Evolutionary conservation across 1,140 invertebrate genomes (phyloP).

Genomic region (Platorchestia sp.): DNA sequence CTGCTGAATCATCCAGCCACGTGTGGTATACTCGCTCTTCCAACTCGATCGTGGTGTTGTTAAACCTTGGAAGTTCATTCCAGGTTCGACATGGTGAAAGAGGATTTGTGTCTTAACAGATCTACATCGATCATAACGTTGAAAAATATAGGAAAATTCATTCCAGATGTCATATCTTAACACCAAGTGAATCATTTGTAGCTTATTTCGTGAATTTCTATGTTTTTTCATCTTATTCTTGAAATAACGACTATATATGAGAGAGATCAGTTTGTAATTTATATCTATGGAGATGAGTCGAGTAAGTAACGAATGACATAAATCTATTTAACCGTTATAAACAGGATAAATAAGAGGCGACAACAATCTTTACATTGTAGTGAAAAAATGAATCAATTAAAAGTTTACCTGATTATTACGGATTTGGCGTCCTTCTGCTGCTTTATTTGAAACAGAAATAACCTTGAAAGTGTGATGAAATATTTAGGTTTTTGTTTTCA

Average conservation of each 20-base stretch:
- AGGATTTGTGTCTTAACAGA: too few species aligned
- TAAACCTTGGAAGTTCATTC: background rate
- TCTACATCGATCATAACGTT: too few species aligned
- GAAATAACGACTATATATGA: background rate
- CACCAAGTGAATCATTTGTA: background rate
- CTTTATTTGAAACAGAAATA: background rate
- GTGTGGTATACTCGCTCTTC: background rate
- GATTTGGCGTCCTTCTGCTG: background rate
- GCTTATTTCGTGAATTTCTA: background rate
- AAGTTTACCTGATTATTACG: too few species aligned
- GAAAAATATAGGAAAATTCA: too few species aligned
- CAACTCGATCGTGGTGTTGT: background rate
- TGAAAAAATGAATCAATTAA: too few species aligned
- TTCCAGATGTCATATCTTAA: background rate
- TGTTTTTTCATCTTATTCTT: background rate
- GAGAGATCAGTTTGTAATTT: background rate
- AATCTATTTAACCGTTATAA: too few species aligned
- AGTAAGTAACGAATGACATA: background rate
- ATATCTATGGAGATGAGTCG: background rate
- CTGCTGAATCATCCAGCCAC: too few species aligned
- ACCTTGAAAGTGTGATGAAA: background rate
- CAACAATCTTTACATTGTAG: too few species aligned
- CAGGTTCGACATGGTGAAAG: background rate
- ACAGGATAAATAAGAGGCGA: too few species aligned
- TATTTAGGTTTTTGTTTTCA: background rate